Percentiles rank a stretch among this genome's conserved stretches.
phyloP scores from a whole-genome alignment of 2,888 invertebrate species.

The Fissipunctia ypsillon region DNA sequence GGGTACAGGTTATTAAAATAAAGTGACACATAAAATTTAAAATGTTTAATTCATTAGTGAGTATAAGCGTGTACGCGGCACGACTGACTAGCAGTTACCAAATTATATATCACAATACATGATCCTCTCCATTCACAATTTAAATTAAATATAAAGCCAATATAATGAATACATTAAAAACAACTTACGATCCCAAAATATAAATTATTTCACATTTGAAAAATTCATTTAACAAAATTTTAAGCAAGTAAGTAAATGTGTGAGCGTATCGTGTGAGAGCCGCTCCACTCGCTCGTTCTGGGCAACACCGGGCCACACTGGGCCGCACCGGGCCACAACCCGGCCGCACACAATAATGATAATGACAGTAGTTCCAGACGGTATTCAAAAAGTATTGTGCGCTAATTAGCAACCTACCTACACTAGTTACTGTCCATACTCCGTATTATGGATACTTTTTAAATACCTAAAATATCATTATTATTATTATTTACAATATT shows the following conservation, averaged over 20 bases:
- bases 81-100: slow-evolving; percentile 89
- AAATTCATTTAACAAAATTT: slow-evolving; percentile 58
- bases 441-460: slow-evolving; percentile 75
- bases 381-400: slow-evolving; percentile 80
- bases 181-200: slow-evolving; percentile 62
- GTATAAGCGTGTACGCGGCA: slow-evolving; percentile 90
- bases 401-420: slow-evolving; percentile 83
- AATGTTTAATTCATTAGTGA: slow-evolving; percentile 89
- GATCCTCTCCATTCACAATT: slow-evolving; percentile 73
- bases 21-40: slow-evolving; percentile 76
- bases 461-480: slow-evolving; percentile 81
- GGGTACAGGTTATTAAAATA: not conserved
- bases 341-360: slow-evolving; percentile 40
- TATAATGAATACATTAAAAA: slow-evolving; percentile 66
- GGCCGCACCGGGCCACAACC: not conserved
- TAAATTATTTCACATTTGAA: slow-evolving; percentile 55
- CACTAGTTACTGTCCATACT: slow-evolving; percentile 74
- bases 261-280: slow-evolving; percentile 30
- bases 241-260: slow-evolving; percentile 45
- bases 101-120: slow-evolving; percentile 86
- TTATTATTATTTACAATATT: slow-evolving; percentile 84
- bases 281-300: slow-evolving; percentile 2
- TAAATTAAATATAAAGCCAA: slow-evolving; percentile 69
- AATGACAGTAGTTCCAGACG: slow-evolving; percentile 52
- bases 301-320: slow-evolving; percentile 7